A percentile compares a stretch with the other conserved stretches of the same genome.
phyloP scores from a whole-genome alignment of 2,113 vertebrate genomes.

The Albula goreensis region DNA sequence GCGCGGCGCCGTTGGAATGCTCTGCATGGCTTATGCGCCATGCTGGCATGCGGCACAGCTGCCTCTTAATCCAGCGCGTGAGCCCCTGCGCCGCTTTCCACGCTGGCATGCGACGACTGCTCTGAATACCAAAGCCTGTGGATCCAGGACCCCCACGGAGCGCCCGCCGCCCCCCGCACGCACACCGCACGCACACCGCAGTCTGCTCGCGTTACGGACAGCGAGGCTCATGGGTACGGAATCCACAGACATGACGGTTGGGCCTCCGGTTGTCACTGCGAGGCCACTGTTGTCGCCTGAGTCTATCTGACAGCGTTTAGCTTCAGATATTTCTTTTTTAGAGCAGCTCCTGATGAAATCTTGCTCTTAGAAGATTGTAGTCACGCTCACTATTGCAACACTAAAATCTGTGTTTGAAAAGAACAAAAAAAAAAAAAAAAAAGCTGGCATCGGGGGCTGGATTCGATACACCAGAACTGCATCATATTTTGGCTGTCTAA shows the following conservation, averaged over 20 bases:
- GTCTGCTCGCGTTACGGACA: background rate
- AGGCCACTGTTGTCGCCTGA: background rate
- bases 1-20: background rate
- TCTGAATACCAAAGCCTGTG: conserved; percentile 13
- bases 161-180: no score
- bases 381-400: background rate
- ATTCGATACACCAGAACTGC: background rate
- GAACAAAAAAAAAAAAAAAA: background rate
- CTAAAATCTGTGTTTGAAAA: background rate
- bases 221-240: background rate
- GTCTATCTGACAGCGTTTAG: background rate
- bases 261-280: background rate
- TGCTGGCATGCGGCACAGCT: background rate
- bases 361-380: background rate
- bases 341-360: background rate
- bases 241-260: background rate
- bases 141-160: conserved; percentile 5
- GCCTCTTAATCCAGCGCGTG: background rate
- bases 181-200: no score
- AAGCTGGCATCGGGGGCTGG: background rate
- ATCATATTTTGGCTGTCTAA: background rate
- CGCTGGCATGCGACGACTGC: conserved; percentile 7
- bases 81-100: background rate
- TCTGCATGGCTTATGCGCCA: background rate
- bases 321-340: background rate